phyloP scores from a whole-genome alignment of 2,797 vertebrate species.

The Sebastes nivosus region DNA sequence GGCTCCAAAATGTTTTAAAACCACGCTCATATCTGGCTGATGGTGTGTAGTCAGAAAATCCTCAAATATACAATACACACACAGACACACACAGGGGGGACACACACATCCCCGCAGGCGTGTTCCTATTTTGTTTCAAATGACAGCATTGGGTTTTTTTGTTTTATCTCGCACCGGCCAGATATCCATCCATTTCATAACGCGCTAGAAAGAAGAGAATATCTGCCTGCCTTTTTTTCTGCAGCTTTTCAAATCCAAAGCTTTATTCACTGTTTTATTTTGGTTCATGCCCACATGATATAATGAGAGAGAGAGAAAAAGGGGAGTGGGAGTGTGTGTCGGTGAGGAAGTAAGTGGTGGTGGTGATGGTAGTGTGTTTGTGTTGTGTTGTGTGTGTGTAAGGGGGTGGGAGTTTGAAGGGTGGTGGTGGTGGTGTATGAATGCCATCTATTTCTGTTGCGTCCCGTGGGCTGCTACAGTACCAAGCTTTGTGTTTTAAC shows the following conservation, averaged over 20 bases:
- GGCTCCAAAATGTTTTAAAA: neutral
- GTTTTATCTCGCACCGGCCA: constrained; percentile 34
- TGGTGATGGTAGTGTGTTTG: constrained; percentile 15
- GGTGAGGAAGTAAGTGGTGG: constrained; percentile 46
- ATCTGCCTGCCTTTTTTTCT: constrained; percentile 40
- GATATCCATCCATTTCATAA: constrained; percentile 60
- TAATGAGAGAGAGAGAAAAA: constrained; percentile 50
- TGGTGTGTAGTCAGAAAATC: constrained; percentile 3
- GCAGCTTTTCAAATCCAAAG: constrained; percentile 55
- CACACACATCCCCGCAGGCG: constrained; percentile 30
- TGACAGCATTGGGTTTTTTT: constrained; percentile 30
- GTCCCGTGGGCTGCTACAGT: constrained; percentile 70
- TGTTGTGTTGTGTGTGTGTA: constrained; percentile 13
- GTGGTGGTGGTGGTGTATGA: constrained; percentile 42
- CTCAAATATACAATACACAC: constrained; percentile 10
- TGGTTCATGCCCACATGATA: constrained; percentile 66
- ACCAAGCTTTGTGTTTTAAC: constrained; percentile 68
- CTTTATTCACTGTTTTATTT: constrained; percentile 74
- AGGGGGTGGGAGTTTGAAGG: constrained; percentile 20
- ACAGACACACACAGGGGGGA: neutral
- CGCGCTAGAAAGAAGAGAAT: constrained; percentile 28
- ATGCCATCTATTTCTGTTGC: constrained; percentile 77
- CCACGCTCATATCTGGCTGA: neutral
- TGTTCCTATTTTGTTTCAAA: constrained; percentile 41
- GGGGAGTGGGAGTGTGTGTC: constrained; percentile 43